Base-by-base conservation (phyloP, 2,113 vertebrate species). In the Drymodes brunneopygia region DNA sequence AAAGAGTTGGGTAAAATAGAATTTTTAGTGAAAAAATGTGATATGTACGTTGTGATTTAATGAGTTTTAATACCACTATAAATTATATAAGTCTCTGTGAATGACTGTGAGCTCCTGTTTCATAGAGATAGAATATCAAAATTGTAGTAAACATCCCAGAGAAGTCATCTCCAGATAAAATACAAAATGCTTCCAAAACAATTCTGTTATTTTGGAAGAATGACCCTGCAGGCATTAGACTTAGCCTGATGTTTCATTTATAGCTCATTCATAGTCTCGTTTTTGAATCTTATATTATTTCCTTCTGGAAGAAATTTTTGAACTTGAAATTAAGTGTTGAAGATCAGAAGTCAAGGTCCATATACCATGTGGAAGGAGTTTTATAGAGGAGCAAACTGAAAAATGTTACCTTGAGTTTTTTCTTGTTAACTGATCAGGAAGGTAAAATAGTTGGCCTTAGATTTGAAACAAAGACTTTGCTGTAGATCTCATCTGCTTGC, bases 271-370 rank as follows among this genome's bases (percentile, higher is more conserved):
- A 11, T 67, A 58, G 75, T 73, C 82, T 60, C 36, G 47, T 81
- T 88, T 87, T 83, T 95, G 79, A 95, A 71, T 90, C 61, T 91
- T 96, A 27, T 42, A 10, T 45, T 75, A 86, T 78, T 96, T 93
- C 65, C 54, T 95, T 85, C 81, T 95, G 90, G 86, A 95, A 85
- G 71, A 94, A 94, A 92, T 72, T 54, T 83, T 93, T 70, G 60
- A 92, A 95, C 69, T 93, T 94, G 74, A 88, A 97, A 90, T 94
- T 94, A 83, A 82, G 87, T 94, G 84, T 60, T 77, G 88, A 94
- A 89, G 87, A 90, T 94, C 79, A 85, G 45, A 95, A 69, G 15
- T 54, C 66, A 45, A 64, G 90, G 88, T 92, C 64, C 40, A 10
- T 48, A 35, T 67, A 45, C 86, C 58, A 28, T 86, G 61, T 87